phyloP scores from a whole-genome alignment of 2,888 invertebrate genomes.

The Ophion ellenae region DNA sequence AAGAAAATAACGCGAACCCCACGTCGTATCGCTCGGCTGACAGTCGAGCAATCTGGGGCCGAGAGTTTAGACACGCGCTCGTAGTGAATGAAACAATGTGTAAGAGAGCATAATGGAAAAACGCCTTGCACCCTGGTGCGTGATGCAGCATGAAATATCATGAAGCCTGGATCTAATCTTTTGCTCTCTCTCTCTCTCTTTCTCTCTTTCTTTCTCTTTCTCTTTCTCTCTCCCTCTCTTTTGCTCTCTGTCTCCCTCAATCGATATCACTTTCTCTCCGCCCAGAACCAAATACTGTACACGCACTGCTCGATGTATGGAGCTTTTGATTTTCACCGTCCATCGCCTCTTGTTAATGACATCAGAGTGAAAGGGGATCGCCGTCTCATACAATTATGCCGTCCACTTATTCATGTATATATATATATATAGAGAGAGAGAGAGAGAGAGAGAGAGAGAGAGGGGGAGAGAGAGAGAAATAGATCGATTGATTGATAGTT shows the following conservation, averaged over 20 bases:
- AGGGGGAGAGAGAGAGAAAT: neutral
- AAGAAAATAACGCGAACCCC: conserved; percentile 52
- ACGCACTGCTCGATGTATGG: conserved; percentile 14
- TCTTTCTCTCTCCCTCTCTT: neutral
- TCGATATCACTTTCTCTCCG: conserved; percentile 45
- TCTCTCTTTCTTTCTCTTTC: neutral
- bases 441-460: neutral
- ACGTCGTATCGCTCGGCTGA: conserved; percentile 41
- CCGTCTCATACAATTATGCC: conserved; percentile 13
- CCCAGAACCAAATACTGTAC: conserved; percentile 18
- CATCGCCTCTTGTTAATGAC: conserved; percentile 50
- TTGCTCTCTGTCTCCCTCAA: neutral
- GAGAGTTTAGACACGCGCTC: conserved; percentile 56
- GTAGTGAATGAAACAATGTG: conserved; percentile 47
- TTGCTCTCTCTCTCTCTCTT: conserved; percentile 65
- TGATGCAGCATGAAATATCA: conserved; percentile 72
- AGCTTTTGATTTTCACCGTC: conserved; percentile 39
- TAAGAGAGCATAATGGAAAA: conserved; percentile 56
- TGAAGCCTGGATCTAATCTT: conserved; percentile 74
- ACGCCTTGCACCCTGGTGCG: conserved; percentile 61
- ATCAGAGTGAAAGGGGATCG: conserved; percentile 49
- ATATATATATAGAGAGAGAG: neutral
- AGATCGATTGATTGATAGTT: neutral
- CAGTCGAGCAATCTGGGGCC: conserved; percentile 33
- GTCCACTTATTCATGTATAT: conserved; percentile 57